Evolutionary conservation across 2,113 vertebrate species (phyloP).

Genomic region (Barnardius zonarius): DNA sequence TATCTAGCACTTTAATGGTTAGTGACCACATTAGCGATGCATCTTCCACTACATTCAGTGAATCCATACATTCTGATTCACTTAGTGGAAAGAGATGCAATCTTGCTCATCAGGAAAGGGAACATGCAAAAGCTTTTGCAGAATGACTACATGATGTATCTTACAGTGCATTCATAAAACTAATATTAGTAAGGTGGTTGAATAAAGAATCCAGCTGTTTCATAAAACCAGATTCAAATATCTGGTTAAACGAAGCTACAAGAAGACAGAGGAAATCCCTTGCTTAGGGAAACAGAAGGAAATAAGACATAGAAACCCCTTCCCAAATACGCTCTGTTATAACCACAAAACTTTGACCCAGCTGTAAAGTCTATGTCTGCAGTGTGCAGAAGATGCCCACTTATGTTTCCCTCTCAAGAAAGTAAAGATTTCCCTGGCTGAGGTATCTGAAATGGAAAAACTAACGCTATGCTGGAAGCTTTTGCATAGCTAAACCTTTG

Average conservation of each 20-base stretch:
- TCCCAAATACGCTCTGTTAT: neutral
- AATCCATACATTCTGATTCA: neutral
- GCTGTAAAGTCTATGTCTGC: neutral
- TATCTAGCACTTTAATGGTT: neutral
- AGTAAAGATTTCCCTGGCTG: neutral
- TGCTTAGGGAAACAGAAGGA: neutral
- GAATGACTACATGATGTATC: accelerated
- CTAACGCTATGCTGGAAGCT: neutral
- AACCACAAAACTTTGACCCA: neutral
- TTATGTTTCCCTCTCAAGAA: neutral
- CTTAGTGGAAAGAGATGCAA: neutral
- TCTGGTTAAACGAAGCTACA: neutral
- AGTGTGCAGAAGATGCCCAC: neutral
- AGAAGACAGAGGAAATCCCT: neutral
- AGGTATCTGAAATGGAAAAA: neutral
- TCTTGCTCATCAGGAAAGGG: neutral
- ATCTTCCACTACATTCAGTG: neutral
- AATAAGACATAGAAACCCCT: neutral
- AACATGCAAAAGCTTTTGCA: neutral
- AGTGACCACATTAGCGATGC: neutral
- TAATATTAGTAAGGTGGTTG: neutral
- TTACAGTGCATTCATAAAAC: neutral
- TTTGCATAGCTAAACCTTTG: neutral
- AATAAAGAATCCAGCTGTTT: neutral
- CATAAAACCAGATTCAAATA: neutral